A percentile compares a stretch with the other conserved stretches of the same genome.
phyloP scores from a whole-genome alignment of 2,888 invertebrate species.

The Odontocolon sp. region DNA sequence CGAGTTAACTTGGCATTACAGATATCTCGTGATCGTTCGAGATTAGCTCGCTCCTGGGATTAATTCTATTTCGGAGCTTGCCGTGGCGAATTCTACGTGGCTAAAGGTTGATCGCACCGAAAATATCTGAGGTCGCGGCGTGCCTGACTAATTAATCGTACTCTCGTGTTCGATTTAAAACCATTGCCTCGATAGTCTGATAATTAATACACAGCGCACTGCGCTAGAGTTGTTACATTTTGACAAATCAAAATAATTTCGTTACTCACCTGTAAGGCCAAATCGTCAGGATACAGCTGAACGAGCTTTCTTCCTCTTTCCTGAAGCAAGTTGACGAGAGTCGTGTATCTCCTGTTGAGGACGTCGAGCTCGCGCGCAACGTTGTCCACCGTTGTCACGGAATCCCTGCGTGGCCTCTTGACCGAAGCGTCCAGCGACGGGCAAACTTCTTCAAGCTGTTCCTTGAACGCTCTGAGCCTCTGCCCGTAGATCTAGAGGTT shows the following conservation, averaged over 20 bases:
- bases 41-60: conserved; percentile 30
- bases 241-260: background rate
- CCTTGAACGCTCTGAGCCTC: conserved; percentile 91
- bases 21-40: conserved; percentile 29
- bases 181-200: no score
- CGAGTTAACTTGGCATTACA: conserved; percentile 40
- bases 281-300: conserved; percentile 87
- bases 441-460: conserved; percentile 91
- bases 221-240: no score
- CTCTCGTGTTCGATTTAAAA: conserved; percentile 4
- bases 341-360: conserved; percentile 90
- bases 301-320: conserved; percentile 87
- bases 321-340: conserved; percentile 86
- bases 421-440: conserved; percentile 88
- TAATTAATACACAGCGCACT: no score
- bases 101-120: conserved; percentile 35
- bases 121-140: conserved; percentile 25
- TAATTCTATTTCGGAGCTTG: conserved; percentile 53
- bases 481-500: conserved; percentile 91
- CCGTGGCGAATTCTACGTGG: conserved; percentile 28
- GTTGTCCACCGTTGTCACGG: conserved; percentile 85
- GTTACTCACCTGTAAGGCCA: conserved; percentile 87
- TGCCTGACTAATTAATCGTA: conserved; percentile 34
- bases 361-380: conserved; percentile 90
- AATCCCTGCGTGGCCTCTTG: conserved; percentile 77